A percentile compares a stretch with the other conserved stretches of the same genome.
Evolutionary conservation across 2,888 invertebrate genomes (phyloP).

Genomic region (Tachina fera): DNA sequence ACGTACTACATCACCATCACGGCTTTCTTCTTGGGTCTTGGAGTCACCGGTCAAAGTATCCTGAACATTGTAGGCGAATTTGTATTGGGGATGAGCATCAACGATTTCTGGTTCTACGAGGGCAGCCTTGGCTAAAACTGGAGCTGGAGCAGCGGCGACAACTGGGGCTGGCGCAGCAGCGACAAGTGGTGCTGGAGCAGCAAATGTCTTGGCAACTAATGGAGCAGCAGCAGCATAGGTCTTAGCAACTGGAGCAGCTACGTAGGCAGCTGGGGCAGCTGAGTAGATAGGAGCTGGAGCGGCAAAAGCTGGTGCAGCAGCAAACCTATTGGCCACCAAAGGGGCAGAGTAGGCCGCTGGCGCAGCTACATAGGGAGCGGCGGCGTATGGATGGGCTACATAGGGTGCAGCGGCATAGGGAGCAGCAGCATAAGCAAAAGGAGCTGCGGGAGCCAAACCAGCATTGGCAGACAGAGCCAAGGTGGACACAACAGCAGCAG

Average conservation of each 20-base stretch:
- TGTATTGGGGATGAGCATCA: slow-evolving; percentile 83
- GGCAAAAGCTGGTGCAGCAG: slow-evolving; percentile 71
- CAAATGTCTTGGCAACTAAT: slow-evolving; percentile 74
- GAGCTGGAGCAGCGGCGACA: slow-evolving; percentile 74
- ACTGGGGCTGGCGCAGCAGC: slow-evolving; percentile 72
- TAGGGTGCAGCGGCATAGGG: slow-evolving; percentile 70
- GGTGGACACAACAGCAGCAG: slow-evolving; percentile 81
- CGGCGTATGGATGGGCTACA: slow-evolving; percentile 71
- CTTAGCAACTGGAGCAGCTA: slow-evolving; percentile 67
- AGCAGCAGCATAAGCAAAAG: slow-evolving; percentile 61
- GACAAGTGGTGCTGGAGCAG: background rate
- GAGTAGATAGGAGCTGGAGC: slow-evolving; percentile 74
- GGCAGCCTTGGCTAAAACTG: slow-evolving; percentile 73
- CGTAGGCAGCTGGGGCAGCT: slow-evolving; percentile 71
- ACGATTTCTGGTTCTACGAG: slow-evolving; percentile 80
- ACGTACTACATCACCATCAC: slow-evolving; percentile 84
- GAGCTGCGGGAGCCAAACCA: slow-evolving; percentile 76
- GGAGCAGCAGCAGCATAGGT: slow-evolving; percentile 75
- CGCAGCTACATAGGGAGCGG: slow-evolving; percentile 64
- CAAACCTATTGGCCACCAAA: slow-evolving; percentile 70
- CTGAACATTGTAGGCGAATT: slow-evolving; percentile 83
- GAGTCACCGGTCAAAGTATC: slow-evolving; percentile 84
- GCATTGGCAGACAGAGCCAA: slow-evolving; percentile 81
- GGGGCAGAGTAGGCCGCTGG: slow-evolving; percentile 73
- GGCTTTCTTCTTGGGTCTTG: slow-evolving; percentile 83